phyloP scores from a whole-genome alignment of 2,113 vertebrate genomes.

The Actenoides hombroni region DNA sequence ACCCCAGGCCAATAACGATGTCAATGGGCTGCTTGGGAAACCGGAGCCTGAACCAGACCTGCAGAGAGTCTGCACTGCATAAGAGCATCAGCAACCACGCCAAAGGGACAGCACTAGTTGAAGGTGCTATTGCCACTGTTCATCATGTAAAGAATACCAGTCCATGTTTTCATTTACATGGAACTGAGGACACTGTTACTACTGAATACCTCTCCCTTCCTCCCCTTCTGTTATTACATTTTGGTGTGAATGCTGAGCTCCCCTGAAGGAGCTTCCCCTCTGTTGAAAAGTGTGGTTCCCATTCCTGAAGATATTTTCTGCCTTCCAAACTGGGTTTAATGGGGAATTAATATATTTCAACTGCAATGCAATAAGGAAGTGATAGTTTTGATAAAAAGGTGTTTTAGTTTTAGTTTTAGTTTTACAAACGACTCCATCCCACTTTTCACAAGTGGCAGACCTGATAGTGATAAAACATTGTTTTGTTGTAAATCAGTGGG shows the following conservation, averaged over 20 bases:
- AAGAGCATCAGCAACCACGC: background rate
- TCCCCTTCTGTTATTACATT: background rate
- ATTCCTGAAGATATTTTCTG: background rate
- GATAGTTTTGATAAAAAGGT: background rate
- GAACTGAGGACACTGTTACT: background rate
- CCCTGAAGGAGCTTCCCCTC: background rate
- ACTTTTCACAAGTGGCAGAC: background rate
- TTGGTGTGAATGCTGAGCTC: background rate
- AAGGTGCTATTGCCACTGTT: background rate
- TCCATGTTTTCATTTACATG: background rate
- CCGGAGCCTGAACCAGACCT: background rate
- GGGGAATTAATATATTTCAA: background rate
- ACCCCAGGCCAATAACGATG: background rate
- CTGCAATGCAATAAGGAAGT: background rate
- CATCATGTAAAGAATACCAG: background rate
- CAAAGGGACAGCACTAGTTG: background rate
- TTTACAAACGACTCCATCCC: background rate
- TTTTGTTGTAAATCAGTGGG: background rate
- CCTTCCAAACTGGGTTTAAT: background rate
- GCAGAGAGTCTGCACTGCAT: rapidly evolving
- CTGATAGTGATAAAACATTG: background rate
- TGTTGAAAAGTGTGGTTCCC: background rate
- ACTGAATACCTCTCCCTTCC: background rate
- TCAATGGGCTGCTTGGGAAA: background rate
- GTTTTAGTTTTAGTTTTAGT: background rate